These are phyloP conservation scores for Agriotes lineatus DNA, from an alignment of 2,888 invertebrate genomes.

Conservation along the genomic window DNA sequence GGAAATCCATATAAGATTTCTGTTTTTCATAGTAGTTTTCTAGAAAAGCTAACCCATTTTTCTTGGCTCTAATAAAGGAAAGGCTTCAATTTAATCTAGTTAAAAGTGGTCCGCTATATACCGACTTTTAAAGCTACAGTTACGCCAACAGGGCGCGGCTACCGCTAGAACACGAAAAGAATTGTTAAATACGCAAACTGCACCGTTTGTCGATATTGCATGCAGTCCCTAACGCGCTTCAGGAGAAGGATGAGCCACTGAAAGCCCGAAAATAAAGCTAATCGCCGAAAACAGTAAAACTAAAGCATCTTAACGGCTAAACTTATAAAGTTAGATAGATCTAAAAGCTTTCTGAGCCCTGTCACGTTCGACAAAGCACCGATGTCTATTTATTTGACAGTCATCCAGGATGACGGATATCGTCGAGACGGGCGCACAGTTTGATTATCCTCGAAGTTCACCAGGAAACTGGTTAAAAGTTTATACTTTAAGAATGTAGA, in stretches of 20 bases:
- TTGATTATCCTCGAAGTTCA: conserved; percentile 43
- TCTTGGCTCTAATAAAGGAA: no score
- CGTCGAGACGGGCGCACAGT: conserved; percentile 36
- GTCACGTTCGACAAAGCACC: conserved; percentile 44
- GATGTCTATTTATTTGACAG: conserved; percentile 45
- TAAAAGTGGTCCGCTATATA: no score
- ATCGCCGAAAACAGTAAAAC: conserved; percentile 33
- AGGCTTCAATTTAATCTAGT: no score
- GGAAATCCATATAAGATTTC: no score
- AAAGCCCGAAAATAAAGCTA: conserved; percentile 13
- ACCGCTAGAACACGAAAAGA: no score
- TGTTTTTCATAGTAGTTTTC: no score
- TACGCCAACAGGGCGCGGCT: no score
- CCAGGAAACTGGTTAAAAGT: conserved; percentile 35
- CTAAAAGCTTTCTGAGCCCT: conserved; percentile 46
- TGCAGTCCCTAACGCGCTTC: no score
- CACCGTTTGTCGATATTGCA: no score
- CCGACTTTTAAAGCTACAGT: no score
- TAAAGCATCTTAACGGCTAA: conserved; percentile 40
- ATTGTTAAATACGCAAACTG: no score
- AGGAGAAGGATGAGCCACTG: background rate
- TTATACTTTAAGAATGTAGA: conserved; percentile 27
- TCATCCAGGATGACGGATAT: conserved; percentile 46
- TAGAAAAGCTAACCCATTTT: no score
- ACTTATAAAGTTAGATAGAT: conserved; percentile 47